Evolutionary conservation across 2,888 invertebrate genomes (phyloP).

Genomic region (Hypena proboscidalis): DNA sequence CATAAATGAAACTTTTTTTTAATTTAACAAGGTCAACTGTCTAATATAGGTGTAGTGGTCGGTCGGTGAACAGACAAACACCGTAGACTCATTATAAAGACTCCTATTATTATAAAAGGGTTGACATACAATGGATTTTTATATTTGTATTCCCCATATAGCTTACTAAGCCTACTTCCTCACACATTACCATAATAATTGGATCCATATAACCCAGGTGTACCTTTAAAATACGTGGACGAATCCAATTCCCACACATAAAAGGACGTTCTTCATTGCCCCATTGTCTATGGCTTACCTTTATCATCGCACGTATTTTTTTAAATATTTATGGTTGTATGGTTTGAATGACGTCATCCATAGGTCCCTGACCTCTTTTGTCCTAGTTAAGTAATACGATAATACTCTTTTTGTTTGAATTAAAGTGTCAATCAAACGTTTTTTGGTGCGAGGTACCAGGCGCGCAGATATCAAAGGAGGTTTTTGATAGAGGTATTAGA

Average conservation of each 20-base stretch:
- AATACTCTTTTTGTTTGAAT: constrained; percentile 37
- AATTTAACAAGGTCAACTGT: no score
- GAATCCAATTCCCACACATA: constrained; percentile 12
- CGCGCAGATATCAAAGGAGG: constrained; percentile 6
- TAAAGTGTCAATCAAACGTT: constrained; percentile 36
- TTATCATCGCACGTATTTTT: constrained; percentile 38
- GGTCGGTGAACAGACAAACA: no score
- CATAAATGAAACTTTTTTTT: no score
- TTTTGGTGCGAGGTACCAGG: constrained; percentile 8
- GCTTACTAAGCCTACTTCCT: neutral
- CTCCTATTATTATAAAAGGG: no score
- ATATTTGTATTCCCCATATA: no score
- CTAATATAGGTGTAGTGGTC: no score
- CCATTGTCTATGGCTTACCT: constrained; percentile 35
- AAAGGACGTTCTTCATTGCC: constrained; percentile 8
- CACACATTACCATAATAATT: constrained; percentile 11
- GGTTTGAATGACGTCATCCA: constrained; percentile 29
- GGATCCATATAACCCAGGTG: neutral
- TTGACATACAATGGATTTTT: no score
- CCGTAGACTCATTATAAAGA: no score
- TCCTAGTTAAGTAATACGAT: constrained; percentile 37
- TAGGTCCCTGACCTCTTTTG: constrained; percentile 39
- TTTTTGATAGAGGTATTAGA: constrained; percentile 6
- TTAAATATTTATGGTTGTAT: constrained; percentile 38
- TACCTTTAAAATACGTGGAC: neutral